Evolutionary conservation across 2,797 vertebrate species (phyloP), one percentile per base, ranked within the genome.

Genomic region (Melanotaenia trifasciata): DNA sequence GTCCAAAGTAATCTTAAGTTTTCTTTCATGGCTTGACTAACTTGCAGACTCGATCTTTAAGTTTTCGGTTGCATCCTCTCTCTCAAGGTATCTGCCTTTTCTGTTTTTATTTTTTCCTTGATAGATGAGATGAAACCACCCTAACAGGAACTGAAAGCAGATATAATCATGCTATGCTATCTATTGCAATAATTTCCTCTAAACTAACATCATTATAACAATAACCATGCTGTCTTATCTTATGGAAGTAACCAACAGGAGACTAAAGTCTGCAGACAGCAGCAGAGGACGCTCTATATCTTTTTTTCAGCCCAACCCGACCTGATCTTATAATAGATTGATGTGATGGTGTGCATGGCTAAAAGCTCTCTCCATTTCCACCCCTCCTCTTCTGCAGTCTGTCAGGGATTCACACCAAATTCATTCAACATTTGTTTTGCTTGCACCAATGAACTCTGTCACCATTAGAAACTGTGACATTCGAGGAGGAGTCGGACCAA

Each of bases 351-450:
- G 80, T 80, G 56, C 62, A 12, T 73, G 22, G 57, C 76, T 85
- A 80, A 87, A 84, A 84, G 74, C 85, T 77, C 76, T 70, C 65
- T 69, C 63, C 50, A 22, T 67, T 65, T 53, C 50, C 67, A 56
- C 67, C 40, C 68, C 60, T 26, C 72, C 67, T 63, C 60, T 57
- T 58, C 43, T 30, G 45, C 59, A 68, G 67, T 47, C 74, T 78
- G 64, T 51, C 33, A 66, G 32, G 74, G 71, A 74, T 86, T 89
- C 70, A 77, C 83, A 87, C 83, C 64, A 67, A 77, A 88, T 84
- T 83, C 81, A 80, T 83, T 89, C 85, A 90, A 78, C 84, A 85
- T 91, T 89, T 87, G 80, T 87, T 89, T 89, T 73, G 67, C 87
- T 85, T 80, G 73, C 79, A 78, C 87, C 84, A 88, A 75, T 77